Evolutionary conservation across 2,113 vertebrate genomes (phyloP).

Genomic region (Alexandromys fortis): DNA sequence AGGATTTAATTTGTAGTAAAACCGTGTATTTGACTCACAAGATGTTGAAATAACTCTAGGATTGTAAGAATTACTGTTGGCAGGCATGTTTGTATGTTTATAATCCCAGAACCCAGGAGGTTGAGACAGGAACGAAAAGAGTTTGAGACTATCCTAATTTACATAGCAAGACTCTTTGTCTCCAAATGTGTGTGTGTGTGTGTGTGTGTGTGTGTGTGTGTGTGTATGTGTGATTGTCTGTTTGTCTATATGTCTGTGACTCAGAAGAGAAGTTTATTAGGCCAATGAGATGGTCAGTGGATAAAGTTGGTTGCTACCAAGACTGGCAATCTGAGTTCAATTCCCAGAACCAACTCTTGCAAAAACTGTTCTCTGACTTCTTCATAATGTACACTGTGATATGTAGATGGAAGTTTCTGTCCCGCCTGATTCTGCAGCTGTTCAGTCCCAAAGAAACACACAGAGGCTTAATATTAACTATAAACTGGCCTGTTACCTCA

Average conservation of each 20-base stretch:
- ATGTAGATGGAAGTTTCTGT: too few relatives aligned
- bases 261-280: background rate
- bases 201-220: background rate
- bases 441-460: too few relatives aligned
- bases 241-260: background rate
- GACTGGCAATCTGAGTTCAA: background rate
- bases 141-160: background rate
- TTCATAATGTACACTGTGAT: background rate
- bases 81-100: background rate
- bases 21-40: conserved; percentile 31
- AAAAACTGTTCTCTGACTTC: background rate
- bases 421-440: too few relatives aligned
- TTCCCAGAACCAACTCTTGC: background rate
- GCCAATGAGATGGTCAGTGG: background rate
- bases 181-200: background rate
- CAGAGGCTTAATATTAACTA: too few relatives aligned
- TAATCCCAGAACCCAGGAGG: background rate
- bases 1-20: conserved; percentile 34
- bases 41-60: conserved; percentile 49
- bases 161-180: background rate
- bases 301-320: background rate
- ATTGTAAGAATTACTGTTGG: background rate
- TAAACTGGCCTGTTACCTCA: too few relatives aligned
- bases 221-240: background rate
- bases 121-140: background rate